Evolutionary conservation across 1,140 invertebrate species (phyloP).

Genomic region (Tetranychus cinnabarinus): DNA sequence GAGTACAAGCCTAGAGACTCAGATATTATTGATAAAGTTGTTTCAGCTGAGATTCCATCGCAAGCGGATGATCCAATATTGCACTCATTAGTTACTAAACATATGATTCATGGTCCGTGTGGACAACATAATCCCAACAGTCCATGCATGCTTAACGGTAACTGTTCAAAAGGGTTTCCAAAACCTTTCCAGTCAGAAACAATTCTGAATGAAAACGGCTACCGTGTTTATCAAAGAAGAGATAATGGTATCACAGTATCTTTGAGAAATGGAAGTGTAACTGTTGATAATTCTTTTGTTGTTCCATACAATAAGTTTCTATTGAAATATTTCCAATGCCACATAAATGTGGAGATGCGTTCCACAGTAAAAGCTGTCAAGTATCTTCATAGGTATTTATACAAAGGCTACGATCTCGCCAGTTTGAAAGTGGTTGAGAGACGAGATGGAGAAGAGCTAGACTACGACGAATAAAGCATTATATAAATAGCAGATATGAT

Average conservation of each 20-base stretch:
- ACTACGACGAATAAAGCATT: neutral
- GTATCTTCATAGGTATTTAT: slow-evolving; percentile 19
- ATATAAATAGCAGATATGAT: neutral
- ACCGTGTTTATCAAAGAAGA: slow-evolving; percentile 8
- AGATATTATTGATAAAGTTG: slow-evolving; percentile 23
- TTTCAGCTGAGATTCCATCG: slow-evolving; percentile 28
- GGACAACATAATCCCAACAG: slow-evolving; percentile 10
- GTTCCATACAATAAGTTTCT: slow-evolving; percentile 13
- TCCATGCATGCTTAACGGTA: slow-evolving; percentile 9
- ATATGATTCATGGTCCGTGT: slow-evolving; percentile 22
- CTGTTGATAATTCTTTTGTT: slow-evolving; percentile 3
- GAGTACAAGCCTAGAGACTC: slow-evolving; percentile 6
- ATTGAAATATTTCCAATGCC: slow-evolving; percentile 14
- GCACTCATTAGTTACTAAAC: slow-evolving; percentile 16
- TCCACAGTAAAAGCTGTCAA: slow-evolving; percentile 14
- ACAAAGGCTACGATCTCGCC: slow-evolving; percentile 18
- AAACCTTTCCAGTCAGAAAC: neutral
- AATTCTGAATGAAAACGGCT: slow-evolving; percentile 8
- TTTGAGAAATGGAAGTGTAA: slow-evolving; percentile 6
- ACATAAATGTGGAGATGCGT: slow-evolving; percentile 4
- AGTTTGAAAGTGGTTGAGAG: neutral
- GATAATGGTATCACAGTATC: slow-evolving; percentile 2
- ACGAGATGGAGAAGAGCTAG: neutral
- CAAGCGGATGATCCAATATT: slow-evolving; percentile 19
- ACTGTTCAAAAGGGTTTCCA: neutral